A percentile compares a stretch with the other conserved stretches of the same genome.
Evolutionary conservation across 2,797 vertebrate genomes (phyloP).

Genomic region (Gymnodraco acuticeps): DNA sequence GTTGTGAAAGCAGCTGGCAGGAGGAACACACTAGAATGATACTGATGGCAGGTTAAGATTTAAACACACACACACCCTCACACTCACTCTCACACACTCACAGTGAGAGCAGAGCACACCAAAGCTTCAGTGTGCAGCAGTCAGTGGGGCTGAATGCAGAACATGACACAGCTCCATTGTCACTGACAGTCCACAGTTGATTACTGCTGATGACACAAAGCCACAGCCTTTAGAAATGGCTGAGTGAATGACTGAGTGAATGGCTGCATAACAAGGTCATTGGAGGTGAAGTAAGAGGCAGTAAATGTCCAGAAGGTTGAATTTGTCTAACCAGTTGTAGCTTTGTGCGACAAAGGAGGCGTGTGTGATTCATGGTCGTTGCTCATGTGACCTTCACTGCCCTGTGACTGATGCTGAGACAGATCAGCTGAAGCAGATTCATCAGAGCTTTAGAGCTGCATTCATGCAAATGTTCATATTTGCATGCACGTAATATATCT

Average conservation of each 20-base stretch:
- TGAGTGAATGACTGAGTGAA: constrained; percentile 58
- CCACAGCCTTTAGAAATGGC: constrained; percentile 55
- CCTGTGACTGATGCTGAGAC: not conserved
- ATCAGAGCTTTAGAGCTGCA: not conserved
- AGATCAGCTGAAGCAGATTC: constrained; percentile 1
- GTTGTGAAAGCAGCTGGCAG: constrained; percentile 34
- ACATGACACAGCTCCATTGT: constrained; percentile 73
- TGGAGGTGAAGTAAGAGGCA: constrained; percentile 61
- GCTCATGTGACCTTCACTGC: constrained; percentile 10
- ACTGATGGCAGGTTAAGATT: constrained; percentile 64
- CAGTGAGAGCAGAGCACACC: constrained; percentile 25
- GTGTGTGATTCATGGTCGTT: not conserved
- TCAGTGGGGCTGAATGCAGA: constrained; percentile 63
- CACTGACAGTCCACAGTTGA: constrained; percentile 48
- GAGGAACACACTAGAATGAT: constrained; percentile 58
- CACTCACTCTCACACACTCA: not conserved
- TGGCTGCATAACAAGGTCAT: constrained; percentile 62
- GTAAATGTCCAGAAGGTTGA: constrained; percentile 30
- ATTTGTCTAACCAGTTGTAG: constrained; percentile 23
- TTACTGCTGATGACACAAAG: constrained; percentile 80
- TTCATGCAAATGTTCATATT: constrained; percentile 36
- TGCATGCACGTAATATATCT: not conserved
- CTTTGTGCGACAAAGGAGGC: not conserved
- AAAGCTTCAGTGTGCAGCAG: constrained; percentile 42
- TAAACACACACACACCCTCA: constrained; percentile 21